These are phyloP conservation scores for Cerastoderma edule DNA, from an alignment of 2,888 invertebrate genomes.

Conservation along the genomic window DNA sequence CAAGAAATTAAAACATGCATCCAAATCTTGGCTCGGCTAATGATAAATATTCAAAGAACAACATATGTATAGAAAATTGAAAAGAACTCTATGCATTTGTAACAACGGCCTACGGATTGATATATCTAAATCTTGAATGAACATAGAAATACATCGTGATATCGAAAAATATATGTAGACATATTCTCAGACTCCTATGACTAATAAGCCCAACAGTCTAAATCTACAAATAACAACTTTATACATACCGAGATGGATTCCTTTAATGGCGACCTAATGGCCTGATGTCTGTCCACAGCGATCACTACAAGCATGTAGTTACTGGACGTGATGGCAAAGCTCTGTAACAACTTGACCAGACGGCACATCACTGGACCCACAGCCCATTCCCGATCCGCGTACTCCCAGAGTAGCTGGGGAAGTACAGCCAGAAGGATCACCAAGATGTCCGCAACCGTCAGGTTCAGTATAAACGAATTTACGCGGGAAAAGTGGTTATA, in stretches of 20 bases:
- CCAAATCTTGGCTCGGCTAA: too few species aligned
- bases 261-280: slow-evolving; percentile 82
- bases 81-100: too few species aligned
- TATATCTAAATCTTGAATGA: too few species aligned
- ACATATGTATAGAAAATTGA: too few species aligned
- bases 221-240: too few species aligned
- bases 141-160: too few species aligned
- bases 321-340: slow-evolving; percentile 81
- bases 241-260: slow-evolving; percentile 77
- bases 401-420: slow-evolving; percentile 82
- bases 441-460: slow-evolving; percentile 81
- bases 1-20: too few species aligned
- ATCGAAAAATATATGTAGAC: too few species aligned
- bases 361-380: slow-evolving; percentile 82
- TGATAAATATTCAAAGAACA: too few species aligned
- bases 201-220: too few species aligned
- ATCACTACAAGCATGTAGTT: slow-evolving; percentile 83
- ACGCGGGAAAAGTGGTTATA: slow-evolving; percentile 80
- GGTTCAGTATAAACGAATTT: slow-evolving; percentile 81
- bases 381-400: slow-evolving; percentile 78
- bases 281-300: slow-evolving; percentile 83
- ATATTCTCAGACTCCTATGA: too few species aligned
- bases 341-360: slow-evolving; percentile 81
- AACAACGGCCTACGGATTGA: too few species aligned
- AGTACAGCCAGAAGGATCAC: slow-evolving; percentile 80